Evolutionary conservation across 2,113 vertebrate species (phyloP).

Genomic region (Elgaria multicarinata): DNA sequence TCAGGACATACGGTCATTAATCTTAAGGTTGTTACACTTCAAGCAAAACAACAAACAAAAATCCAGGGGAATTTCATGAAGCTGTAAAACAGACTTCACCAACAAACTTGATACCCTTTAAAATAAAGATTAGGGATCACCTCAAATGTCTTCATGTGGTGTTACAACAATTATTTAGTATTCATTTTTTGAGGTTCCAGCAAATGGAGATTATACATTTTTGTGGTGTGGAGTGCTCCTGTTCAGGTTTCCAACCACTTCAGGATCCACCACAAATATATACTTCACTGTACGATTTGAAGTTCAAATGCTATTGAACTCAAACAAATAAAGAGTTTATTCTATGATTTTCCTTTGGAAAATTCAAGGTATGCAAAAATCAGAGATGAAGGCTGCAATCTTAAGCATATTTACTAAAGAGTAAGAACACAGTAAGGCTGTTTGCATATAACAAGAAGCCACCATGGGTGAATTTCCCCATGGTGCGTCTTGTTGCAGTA

Average conservation of each 20-base stretch:
- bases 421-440: neutral
- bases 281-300: neutral
- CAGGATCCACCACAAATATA: neutral
- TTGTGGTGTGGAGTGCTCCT: no score
- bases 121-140: neutral
- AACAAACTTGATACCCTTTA: neutral
- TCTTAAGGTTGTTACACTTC: neutral
- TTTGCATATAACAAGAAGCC: no score
- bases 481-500: no score
- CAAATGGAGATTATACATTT: neutral
- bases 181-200: neutral
- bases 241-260: no score
- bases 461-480: no score
- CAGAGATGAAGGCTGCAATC: neutral
- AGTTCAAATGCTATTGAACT: neutral
- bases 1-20: neutral
- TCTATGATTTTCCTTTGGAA: neutral
- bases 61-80: neutral
- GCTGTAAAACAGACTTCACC: neutral
- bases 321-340: neutral
- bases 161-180: neutral
- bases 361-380: neutral
- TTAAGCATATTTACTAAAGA: neutral
- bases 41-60: neutral
- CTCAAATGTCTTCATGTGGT: neutral